Evolutionary conservation across 1,140 invertebrate species (phyloP).

Genomic region (Trypoxylus dichotomus): DNA sequence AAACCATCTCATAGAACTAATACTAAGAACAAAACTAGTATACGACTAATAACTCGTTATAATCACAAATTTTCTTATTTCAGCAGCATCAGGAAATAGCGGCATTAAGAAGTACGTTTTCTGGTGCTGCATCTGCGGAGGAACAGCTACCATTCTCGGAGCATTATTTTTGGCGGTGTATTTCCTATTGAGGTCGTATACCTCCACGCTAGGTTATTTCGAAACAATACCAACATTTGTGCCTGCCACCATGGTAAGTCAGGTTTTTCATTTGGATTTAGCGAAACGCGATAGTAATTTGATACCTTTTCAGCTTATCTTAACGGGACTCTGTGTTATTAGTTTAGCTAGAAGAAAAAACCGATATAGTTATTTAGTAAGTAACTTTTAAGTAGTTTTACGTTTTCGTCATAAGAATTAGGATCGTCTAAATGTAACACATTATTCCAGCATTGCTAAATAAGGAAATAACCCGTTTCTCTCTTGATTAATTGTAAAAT

Average conservation of each 20-base stretch:
- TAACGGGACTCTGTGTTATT: constrained; percentile 84
- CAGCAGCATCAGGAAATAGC: constrained; percentile 38
- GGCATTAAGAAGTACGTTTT: constrained; percentile 72
- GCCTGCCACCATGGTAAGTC: constrained; percentile 73
- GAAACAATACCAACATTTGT: constrained; percentile 85
- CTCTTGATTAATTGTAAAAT: no score
- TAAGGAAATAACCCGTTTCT: background rate
- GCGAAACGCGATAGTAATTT: background rate
- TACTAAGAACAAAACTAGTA: no score
- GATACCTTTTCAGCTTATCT: constrained; percentile 67
- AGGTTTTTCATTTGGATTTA: background rate
- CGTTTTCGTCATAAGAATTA: background rate
- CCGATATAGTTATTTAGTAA: constrained; percentile 83
- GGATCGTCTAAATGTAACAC: no score
- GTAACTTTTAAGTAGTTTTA: constrained; percentile 42
- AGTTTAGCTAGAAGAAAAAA: constrained; percentile 80
- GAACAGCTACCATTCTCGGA: constrained; percentile 70
- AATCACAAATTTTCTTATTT: background rate
- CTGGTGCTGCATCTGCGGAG: constrained; percentile 74
- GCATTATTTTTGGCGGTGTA: constrained; percentile 75
- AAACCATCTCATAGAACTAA: no score
- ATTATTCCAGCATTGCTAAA: background rate
- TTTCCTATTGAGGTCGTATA: constrained; percentile 75
- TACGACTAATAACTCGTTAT: no score
- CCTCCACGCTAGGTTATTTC: constrained; percentile 77